Evolutionary conservation across 2,888 invertebrate species (phyloP).

Genomic region (Andrena flavipes): DNA sequence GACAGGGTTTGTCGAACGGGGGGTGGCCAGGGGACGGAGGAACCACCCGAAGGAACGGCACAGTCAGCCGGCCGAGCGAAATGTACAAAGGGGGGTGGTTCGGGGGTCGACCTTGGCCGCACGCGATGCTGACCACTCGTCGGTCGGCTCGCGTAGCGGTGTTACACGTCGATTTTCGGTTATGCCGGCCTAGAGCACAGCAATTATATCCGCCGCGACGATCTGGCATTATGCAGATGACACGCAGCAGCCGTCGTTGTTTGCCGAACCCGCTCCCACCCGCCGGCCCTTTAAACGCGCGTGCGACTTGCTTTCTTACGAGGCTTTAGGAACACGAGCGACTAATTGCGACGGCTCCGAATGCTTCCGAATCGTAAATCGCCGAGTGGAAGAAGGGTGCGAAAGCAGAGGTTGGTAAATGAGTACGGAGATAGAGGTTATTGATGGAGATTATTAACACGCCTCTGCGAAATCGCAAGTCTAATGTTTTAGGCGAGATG

Average conservation of each 20-base stretch:
- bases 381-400: too few species aligned
- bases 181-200: constrained; percentile 28
- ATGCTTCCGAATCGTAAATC: too few species aligned
- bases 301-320: too few species aligned
- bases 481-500: too few species aligned
- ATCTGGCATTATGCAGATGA: constrained; percentile 60
- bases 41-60: constrained; percentile 59
- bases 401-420: too few species aligned
- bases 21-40: constrained; percentile 33
- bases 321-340: too few species aligned
- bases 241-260: constrained; percentile 5
- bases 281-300: too few species aligned
- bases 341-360: too few species aligned
- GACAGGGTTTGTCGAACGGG: neutral
- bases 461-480: too few species aligned
- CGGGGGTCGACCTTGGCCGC: constrained; percentile 81
- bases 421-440: too few species aligned
- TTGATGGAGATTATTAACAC: too few species aligned
- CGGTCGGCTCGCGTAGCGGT: constrained; percentile 71
- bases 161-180: constrained; percentile 74
- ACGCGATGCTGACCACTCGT: constrained; percentile 77
- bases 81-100: constrained; percentile 64
- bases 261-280: constrained; percentile 19
- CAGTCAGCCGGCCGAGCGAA: constrained; percentile 53
- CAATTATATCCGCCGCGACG: constrained; percentile 58